Evolutionary conservation across 2,113 vertebrate species (phyloP).

Genomic region (Phyllopteryx taeniolatus): DNA sequence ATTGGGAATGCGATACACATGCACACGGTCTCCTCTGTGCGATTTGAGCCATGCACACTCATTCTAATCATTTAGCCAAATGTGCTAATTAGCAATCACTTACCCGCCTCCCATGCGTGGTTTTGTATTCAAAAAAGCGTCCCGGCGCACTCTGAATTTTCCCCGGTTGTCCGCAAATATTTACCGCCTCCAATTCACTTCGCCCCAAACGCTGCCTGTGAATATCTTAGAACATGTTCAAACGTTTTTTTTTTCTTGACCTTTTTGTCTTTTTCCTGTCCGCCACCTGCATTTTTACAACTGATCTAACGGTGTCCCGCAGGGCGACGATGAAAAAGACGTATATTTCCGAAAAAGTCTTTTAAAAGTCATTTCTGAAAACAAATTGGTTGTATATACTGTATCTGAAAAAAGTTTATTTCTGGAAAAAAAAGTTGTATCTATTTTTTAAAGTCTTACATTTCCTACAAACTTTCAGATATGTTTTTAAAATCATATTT

Average conservation of each 20-base stretch:
- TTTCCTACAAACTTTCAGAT: too few species aligned
- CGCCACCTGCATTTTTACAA: conserved; percentile 54
- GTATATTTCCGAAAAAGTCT: too few species aligned
- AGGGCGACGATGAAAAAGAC: neutral
- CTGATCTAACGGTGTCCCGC: neutral
- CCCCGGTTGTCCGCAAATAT: conserved; percentile 79
- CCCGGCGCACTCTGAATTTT: conserved; percentile 73
- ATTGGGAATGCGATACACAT: conserved; percentile 57
- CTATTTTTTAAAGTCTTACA: too few species aligned
- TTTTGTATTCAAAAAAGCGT: conserved; percentile 81
- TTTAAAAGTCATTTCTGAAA: too few species aligned
- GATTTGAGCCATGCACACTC: conserved; percentile 79
- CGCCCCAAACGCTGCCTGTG: conserved; percentile 77
- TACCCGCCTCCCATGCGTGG: conserved; percentile 69
- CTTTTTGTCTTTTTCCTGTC: conserved; percentile 70
- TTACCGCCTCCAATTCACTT: conserved; percentile 80
- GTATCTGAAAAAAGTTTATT: too few species aligned
- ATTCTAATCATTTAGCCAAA: conserved; percentile 82
- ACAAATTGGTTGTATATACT: too few species aligned
- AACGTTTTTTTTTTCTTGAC: conserved; percentile 55
- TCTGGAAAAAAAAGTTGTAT: too few species aligned
- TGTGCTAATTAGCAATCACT: conserved; percentile 75
- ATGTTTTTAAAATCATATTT: too few species aligned
- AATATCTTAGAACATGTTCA: conserved; percentile 79
- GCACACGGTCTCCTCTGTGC: conserved; percentile 69